A percentile compares a stretch with the other conserved stretches of the same genome.
phyloP scores from a whole-genome alignment of 2,888 invertebrate species.

The Apantesis nais region DNA sequence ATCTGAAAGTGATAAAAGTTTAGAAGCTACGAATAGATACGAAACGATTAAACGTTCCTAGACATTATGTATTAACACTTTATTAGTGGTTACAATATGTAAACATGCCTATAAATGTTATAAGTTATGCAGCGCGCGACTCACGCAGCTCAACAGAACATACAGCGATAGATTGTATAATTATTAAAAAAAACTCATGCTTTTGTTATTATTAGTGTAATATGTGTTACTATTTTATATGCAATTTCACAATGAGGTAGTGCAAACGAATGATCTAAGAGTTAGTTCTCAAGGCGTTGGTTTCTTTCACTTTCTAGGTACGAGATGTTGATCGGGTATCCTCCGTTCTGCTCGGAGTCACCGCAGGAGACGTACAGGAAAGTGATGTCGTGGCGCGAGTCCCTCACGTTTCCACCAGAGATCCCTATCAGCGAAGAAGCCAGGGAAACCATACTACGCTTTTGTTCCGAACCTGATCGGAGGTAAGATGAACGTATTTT shows the following conservation, averaged over 20 bases:
- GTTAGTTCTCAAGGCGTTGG: neutral
- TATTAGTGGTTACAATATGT: no score
- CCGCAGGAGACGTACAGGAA: slow-evolving; percentile 97
- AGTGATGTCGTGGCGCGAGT: slow-evolving; percentile 99
- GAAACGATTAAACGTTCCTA: no score
- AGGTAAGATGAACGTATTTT: slow-evolving; percentile 82
- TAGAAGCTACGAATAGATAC: no score
- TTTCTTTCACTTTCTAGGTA: slow-evolving; percentile 76
- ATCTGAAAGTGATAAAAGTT: no score
- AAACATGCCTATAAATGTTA: no score
- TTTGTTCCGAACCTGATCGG: slow-evolving; percentile 98
- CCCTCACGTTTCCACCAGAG: slow-evolving; percentile 99
- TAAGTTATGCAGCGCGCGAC: no score
- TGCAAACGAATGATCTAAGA: neutral
- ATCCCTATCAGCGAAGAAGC: slow-evolving; percentile 99
- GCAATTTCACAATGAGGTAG: neutral
- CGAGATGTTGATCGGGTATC: slow-evolving; percentile 99
- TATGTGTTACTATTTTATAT: neutral
- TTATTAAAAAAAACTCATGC: neutral
- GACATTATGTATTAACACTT: no score
- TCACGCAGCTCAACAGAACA: neutral
- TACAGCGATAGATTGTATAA: no score
- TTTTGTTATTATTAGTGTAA: no score
- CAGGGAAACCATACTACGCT: slow-evolving; percentile 96
- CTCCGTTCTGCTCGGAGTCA: slow-evolving; percentile 99